Evolutionary conservation across 2,113 vertebrate genomes (phyloP).

Genomic region (Amphilophus citrinellus): DNA sequence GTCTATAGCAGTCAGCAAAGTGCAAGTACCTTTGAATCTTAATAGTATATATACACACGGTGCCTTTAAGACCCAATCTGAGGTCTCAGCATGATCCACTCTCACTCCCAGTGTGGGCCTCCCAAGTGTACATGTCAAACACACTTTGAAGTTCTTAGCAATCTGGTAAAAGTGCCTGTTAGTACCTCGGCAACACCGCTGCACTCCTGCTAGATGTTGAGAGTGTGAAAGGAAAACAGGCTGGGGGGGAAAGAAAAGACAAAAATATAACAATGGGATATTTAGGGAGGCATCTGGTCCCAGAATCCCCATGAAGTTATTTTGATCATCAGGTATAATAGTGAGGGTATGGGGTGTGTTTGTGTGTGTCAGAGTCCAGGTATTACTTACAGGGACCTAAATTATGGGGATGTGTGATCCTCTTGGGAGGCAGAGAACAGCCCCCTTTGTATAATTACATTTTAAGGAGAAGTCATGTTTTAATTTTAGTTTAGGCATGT

Average conservation of each 20-base stretch:
- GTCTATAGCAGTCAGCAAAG: conserved; percentile 18
- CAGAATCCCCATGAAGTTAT: conserved; percentile 25
- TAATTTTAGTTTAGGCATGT: no score
- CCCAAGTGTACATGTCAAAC: conserved; percentile 63
- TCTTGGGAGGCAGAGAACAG: no score
- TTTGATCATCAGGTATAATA: conserved; percentile 37
- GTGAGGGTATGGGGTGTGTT: not conserved
- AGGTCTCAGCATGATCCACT: conserved; percentile 50
- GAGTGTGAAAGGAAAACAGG: conserved; percentile 22
- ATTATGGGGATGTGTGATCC: no score
- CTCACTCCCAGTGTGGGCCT: conserved; percentile 32
- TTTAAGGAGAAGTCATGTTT: no score
- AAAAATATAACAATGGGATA: not conserved
- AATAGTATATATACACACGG: conserved; percentile 40
- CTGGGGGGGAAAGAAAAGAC: not conserved
- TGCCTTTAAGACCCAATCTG: conserved; percentile 47
- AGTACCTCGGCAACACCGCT: conserved; percentile 33
- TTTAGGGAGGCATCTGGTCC: conserved; percentile 4
- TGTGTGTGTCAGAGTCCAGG: not conserved
- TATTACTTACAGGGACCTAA: no score
- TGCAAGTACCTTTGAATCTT: conserved; percentile 53
- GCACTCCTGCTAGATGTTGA: conserved; percentile 28
- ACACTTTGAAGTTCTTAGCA: conserved; percentile 69
- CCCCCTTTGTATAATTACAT: no score
- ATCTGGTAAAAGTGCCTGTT: conserved; percentile 64